A percentile compares a stretch with the other conserved stretches of the same genome.
These are phyloP conservation scores for Microctonus aethiopoides DNA, from an alignment of 2,888 invertebrate species.

Conservation along the genomic window DNA sequence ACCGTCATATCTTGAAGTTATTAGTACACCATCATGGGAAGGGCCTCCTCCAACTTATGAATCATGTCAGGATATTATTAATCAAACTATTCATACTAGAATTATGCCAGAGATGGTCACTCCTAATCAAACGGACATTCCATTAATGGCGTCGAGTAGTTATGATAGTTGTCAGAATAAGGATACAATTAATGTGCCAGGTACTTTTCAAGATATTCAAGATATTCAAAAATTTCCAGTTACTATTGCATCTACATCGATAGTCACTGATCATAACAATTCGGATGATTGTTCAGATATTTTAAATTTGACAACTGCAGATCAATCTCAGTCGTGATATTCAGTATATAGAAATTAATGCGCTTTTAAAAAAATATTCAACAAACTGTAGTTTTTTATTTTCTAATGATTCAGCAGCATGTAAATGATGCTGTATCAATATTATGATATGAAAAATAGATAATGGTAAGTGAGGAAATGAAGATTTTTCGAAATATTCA, in stretches of 20 bases:
- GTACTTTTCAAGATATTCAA: conserved; percentile 35
- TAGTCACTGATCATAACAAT: conserved; percentile 4
- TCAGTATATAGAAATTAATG: conserved; percentile 47
- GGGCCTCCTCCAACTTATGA: conserved; percentile 68
- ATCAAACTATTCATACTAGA: conserved; percentile 33
- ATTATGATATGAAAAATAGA: too few species aligned
- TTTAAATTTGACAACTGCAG: background rate
- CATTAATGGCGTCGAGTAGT: background rate
- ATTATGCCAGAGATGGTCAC: conserved; percentile 21
- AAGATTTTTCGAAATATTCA: too few species aligned
- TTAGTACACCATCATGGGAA: conserved; percentile 59
- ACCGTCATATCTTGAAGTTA: conserved; percentile 65
- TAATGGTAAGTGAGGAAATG: too few species aligned
- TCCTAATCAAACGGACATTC: background rate
- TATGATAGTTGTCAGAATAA: background rate
- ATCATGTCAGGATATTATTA: conserved; percentile 50
- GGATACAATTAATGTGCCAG: conserved; percentile 19
- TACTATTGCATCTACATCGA: background rate
- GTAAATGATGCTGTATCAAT: too few species aligned
- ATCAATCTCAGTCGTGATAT: conserved; percentile 38
- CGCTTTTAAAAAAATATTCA: conserved; percentile 40
- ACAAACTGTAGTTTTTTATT: conserved; percentile 7
- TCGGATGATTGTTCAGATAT: background rate
- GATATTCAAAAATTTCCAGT: conserved; percentile 39
- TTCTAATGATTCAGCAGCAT: conserved; percentile 12